A percentile compares a stretch with the other conserved stretches of the same genome.
Conservation (phyloP, 2,797 vertebrate species). For the Schizothorax lantsangensis region DNA sequence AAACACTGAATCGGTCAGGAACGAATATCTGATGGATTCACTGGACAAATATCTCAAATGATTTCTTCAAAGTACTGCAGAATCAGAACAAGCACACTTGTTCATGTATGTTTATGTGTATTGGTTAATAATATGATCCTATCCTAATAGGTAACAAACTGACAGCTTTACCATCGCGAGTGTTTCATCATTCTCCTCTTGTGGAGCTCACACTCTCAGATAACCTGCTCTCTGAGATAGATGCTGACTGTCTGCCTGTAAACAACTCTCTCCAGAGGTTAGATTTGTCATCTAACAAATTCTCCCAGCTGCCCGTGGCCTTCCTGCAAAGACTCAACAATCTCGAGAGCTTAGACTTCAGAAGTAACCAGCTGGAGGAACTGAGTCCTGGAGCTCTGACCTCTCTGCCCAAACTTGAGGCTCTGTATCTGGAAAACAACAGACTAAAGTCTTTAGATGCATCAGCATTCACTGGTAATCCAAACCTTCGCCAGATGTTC, state of each 20-base stretch:
- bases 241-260: slow-evolving; percentile 68
- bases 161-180: slow-evolving; percentile 60
- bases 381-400: slow-evolving; percentile 62
- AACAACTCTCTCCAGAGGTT: slow-evolving; percentile 73
- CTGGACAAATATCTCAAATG: background rate
- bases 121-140: background rate
- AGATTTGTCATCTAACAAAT: slow-evolving; percentile 73
- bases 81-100: background rate
- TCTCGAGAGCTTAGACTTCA: slow-evolving; percentile 73
- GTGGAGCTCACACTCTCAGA: slow-evolving; percentile 73
- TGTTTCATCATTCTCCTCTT: slow-evolving; percentile 73
- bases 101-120: background rate
- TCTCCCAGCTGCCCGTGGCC: slow-evolving; percentile 59
- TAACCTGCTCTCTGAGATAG: slow-evolving; percentile 64
- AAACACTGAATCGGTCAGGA: background rate
- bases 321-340: slow-evolving; percentile 67
- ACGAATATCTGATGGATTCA: background rate
- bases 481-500: slow-evolving; percentile 71
- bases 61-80: background rate
- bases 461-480: slow-evolving; percentile 54
- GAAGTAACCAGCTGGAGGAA: slow-evolving; percentile 70
- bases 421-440: slow-evolving; percentile 74
- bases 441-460: slow-evolving; percentile 69
- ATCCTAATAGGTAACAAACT: slow-evolving; percentile 70
- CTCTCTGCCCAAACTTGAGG: slow-evolving; percentile 67